Conservation (phyloP, 2,888 invertebrate genomes). For the Merodon equestris region DNA sequence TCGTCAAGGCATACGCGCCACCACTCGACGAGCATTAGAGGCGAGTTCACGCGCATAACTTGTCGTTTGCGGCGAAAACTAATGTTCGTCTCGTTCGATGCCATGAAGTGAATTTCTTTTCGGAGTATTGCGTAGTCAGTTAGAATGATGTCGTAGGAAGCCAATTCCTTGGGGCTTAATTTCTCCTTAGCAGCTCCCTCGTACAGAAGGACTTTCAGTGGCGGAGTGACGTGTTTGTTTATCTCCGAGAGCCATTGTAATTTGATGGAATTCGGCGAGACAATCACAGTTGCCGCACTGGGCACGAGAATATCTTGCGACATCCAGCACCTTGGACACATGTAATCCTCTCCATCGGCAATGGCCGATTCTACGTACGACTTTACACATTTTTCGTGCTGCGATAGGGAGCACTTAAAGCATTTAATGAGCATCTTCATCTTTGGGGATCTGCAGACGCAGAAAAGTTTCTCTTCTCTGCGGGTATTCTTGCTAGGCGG, state of each 20-base stretch:
- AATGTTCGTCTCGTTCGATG: conserved; percentile 77
- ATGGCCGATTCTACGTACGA: conserved; percentile 58
- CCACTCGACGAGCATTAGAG: conserved; percentile 85
- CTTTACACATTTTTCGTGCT: conserved; percentile 84
- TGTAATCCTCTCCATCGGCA: conserved; percentile 75
- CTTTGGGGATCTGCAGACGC: conserved; percentile 32
- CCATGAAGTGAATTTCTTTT: conserved; percentile 82
- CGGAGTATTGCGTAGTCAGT: conserved; percentile 85
- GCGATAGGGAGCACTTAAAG: conserved; percentile 81
- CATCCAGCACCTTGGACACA: conserved; percentile 85
- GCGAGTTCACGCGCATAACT: conserved; percentile 83
- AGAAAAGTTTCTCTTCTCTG: conserved; percentile 25
- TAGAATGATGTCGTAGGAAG: conserved; percentile 85
- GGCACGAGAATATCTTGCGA: conserved; percentile 69
- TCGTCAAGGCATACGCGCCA: conserved; percentile 90
- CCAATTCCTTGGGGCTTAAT: conserved; percentile 82
- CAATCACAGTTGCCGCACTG: conserved; percentile 85
- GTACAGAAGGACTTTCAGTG: conserved; percentile 81
- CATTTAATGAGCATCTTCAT: conserved; percentile 79
- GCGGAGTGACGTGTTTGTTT: conserved; percentile 80
- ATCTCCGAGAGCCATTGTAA: conserved; percentile 88
- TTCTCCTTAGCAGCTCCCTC: conserved; percentile 75
- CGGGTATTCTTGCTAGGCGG: conserved; percentile 20
- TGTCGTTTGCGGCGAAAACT: conserved; percentile 81
- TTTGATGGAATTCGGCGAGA: conserved; percentile 84